Base-by-base conservation (phyloP, 2,797 vertebrate species). In the Vultur gryphus region DNA sequence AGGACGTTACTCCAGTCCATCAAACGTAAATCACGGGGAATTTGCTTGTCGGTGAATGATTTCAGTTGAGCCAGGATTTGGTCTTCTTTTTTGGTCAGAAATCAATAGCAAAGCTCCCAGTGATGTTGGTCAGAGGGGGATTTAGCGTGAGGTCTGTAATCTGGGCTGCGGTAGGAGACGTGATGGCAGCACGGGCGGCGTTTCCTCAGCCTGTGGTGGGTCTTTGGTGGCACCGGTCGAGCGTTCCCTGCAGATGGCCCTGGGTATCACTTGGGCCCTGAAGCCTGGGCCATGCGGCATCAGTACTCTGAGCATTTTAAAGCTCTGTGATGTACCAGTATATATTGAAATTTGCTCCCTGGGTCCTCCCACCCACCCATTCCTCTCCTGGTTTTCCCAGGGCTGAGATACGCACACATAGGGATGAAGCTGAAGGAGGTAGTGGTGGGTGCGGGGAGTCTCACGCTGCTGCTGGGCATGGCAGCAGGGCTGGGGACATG, bases 181-280 rank as follows among this genome's bases (percentile, higher is more conserved):
- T 16, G 73, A 10, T 46, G 52, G 72, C 76, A 88, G 55, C 54
- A 28, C 0, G 0, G 14, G 43, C 0, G 13, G n/a, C 0, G 0
- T 76, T 83, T 51, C 58, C 67, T 70, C 43, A 43, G 69, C 72
- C 57, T 65, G 33, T 0, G 0, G 49, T 2, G 18, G 39, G 11
- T 5, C 72, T 89, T 76, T 2, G n/a, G 66, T 85, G 84, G 19
- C 64, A 55, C 6, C 10, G 18, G 10, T 77, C 3, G 12, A n/a
- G 19, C 0, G 2, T 64, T 25, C 46, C n/a, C 35, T 51, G 23
- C 0, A 20, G 58, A 37, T 79, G 46, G 20, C 71, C 31, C 29
- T 49, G 83, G 29, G 4, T 33, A 4, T 58, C 49, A 37, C 49
- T 25, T 64, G 49, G 28, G 7, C 19, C 18, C 48, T n/a, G 75